Conservation (phyloP, 1,140 invertebrate species). For the Mesaphorura yosii region DNA sequence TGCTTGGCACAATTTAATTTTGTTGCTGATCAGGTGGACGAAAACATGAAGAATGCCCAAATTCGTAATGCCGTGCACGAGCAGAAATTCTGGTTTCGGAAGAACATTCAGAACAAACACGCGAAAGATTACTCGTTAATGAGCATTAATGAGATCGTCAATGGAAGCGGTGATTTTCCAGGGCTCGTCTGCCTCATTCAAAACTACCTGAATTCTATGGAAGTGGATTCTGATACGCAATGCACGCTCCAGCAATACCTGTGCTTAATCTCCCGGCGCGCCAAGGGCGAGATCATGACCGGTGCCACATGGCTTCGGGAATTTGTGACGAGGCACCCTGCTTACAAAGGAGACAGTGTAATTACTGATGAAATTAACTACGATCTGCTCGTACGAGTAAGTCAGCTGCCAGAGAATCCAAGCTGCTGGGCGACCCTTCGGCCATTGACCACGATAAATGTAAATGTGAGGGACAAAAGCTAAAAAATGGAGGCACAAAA, state of each 20-base stretch:
- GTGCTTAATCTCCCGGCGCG: constrained; percentile 79
- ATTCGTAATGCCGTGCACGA: constrained; percentile 69
- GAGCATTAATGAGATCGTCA: constrained; percentile 92
- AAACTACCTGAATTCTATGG: constrained; percentile 82
- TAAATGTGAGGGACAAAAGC: too few species aligned
- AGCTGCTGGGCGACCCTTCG: too few species aligned
- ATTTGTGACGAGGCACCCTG: constrained; percentile 76
- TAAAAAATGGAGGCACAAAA: too few species aligned
- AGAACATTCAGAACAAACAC: constrained; percentile 53
- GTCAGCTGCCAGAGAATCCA: constrained; percentile 65
- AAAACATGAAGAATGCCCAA: constrained; percentile 94
- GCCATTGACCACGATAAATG: too few species aligned
- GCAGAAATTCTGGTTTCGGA: constrained; percentile 85
- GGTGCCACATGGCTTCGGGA: constrained; percentile 84
- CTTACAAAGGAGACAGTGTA: constrained; percentile 83
- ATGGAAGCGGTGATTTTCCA: constrained; percentile 84
- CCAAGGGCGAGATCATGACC: constrained; percentile 72
- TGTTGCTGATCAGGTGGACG: constrained; percentile 60
- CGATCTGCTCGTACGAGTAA: constrained; percentile 69
- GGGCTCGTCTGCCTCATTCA: constrained; percentile 89
- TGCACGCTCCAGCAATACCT: constrained; percentile 94
- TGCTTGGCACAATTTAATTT: background rate
- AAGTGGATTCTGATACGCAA: constrained; percentile 82
- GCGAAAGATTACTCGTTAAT: constrained; percentile 55
- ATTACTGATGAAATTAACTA: constrained; percentile 84